A percentile compares a stretch with the other conserved stretches of the same genome.
phyloP scores from a whole-genome alignment of 2,888 invertebrate genomes.

The Atethmia centrago region DNA sequence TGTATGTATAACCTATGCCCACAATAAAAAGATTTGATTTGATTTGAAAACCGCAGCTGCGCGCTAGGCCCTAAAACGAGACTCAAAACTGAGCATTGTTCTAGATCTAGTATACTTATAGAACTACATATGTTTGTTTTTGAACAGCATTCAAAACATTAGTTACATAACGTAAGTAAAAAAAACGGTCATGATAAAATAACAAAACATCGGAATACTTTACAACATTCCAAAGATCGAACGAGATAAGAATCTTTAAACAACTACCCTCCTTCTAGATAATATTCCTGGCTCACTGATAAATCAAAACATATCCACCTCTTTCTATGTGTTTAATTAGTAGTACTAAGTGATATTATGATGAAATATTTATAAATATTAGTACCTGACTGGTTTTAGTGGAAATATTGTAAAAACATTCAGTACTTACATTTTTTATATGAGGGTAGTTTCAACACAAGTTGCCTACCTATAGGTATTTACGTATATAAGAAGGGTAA shows the following conservation, averaged over 20 bases:
- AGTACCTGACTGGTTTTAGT: not conserved
- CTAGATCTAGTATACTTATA: not conserved
- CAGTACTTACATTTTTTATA: conserved; percentile 3
- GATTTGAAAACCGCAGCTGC: too few relatives aligned
- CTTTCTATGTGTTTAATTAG: not conserved
- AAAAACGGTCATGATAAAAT: not conserved
- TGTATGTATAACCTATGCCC: too few relatives aligned
- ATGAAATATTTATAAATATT: conserved; percentile 5
- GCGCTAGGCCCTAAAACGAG: not conserved
- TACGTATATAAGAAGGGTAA: conserved; percentile 50
- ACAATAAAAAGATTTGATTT: too few relatives aligned
- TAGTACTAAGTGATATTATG: not conserved
- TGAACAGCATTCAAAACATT: not conserved
- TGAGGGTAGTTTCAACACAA: conserved; percentile 65
- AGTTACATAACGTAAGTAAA: not conserved
- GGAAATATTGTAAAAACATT: not conserved
- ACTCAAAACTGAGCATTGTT: not conserved
- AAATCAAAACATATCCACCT: conserved; percentile 12
- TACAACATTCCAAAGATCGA: conserved; percentile 31
- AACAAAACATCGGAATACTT: conserved; percentile 17
- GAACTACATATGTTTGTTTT: not conserved
- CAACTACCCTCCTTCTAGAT: conserved; percentile 37
- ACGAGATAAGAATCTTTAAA: conserved; percentile 25
- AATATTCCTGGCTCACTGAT: conserved; percentile 13
- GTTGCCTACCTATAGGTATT: conserved; percentile 49